Evolutionary conservation across 2,113 vertebrate species (phyloP).

Genomic region (Sorex araneus): DNA sequence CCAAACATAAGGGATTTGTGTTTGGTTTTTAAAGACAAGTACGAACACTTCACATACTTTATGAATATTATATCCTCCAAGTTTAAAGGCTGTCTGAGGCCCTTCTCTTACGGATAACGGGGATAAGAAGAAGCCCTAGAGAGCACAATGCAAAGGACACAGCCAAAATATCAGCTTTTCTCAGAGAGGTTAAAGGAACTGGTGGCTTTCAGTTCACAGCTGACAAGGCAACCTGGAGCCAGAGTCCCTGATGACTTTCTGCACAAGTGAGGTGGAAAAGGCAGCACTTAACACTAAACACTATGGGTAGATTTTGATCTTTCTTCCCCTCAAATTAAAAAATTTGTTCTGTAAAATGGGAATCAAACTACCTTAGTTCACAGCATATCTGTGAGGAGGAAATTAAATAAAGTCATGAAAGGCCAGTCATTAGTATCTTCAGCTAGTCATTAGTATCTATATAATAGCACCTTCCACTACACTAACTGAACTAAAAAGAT

Average conservation of each 20-base stretch:
- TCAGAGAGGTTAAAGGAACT: background rate
- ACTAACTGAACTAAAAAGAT: background rate
- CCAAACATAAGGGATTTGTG: conserved; percentile 49
- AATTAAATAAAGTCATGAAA: background rate
- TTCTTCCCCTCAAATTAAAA: background rate
- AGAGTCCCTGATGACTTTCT: background rate
- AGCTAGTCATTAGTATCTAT: background rate
- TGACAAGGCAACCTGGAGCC: background rate
- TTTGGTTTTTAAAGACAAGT: background rate
- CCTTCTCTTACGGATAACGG: background rate
- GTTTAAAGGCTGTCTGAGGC: conserved; percentile 3
- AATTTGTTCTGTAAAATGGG: background rate
- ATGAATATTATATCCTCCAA: conserved; percentile 26
- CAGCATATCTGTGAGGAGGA: background rate
- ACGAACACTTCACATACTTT: background rate
- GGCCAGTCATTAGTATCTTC: background rate
- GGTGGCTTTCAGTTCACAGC: background rate
- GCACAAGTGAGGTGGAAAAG: background rate
- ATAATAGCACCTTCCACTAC: background rate
- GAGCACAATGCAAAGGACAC: background rate
- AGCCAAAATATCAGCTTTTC: conserved; percentile 31
- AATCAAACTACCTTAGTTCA: background rate
- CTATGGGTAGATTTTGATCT: background rate
- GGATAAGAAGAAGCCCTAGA: background rate
- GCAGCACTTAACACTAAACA: too few relatives aligned